These are phyloP conservation scores for Dasysyrphus tricinctus DNA, from an alignment of 2,888 invertebrate species.

Conservation along the genomic window DNA sequence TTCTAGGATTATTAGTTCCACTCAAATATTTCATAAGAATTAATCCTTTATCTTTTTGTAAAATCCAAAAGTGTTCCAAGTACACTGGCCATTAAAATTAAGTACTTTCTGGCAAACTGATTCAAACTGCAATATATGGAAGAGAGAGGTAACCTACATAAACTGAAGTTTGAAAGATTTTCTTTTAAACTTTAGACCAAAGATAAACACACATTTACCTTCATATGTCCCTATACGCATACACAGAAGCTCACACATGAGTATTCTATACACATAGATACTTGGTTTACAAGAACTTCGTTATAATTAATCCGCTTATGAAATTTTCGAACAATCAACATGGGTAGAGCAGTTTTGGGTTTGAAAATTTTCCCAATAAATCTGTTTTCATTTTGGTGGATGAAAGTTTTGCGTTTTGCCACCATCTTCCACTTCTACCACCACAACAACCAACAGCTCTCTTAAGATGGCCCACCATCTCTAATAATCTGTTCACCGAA, in stretches of 20 bases:
- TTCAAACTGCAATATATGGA: too few species aligned
- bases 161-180: background rate
- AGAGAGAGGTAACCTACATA: background rate
- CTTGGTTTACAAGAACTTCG: conserved; percentile 59
- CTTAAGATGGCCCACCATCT: background rate
- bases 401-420: conserved; percentile 49
- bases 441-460: conserved; percentile 1
- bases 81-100: background rate
- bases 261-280: background rate
- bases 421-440: background rate
- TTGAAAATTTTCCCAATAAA: conserved; percentile 72
- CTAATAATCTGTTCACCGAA: background rate
- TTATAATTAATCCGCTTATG: conserved; percentile 75
- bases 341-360: conserved; percentile 54
- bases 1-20: too few species aligned
- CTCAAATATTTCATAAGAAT: too few species aligned
- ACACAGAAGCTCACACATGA: background rate
- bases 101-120: background rate
- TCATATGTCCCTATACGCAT: background rate
- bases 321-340: conserved; percentile 73
- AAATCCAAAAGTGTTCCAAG: too few species aligned
- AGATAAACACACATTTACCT: background rate
- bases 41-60: too few species aligned
- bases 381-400: conserved; percentile 66
- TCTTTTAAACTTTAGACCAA: background rate